phyloP scores from a whole-genome alignment of 2,113 vertebrate genomes.

The Anoura caudifer region DNA sequence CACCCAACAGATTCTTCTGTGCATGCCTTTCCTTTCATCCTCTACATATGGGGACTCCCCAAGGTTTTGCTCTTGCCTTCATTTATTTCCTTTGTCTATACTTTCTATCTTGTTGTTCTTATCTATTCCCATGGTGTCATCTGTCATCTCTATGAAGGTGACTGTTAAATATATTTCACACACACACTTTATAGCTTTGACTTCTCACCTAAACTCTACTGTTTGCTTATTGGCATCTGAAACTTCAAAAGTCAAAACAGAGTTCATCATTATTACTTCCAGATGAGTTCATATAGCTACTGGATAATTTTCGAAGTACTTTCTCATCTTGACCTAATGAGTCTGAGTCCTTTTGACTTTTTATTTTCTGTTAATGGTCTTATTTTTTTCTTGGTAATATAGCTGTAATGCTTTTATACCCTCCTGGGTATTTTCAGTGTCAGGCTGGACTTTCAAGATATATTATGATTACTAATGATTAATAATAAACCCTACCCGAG shows the following conservation, averaged over 20 bases:
- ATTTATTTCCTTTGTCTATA: background rate
- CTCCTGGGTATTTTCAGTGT: background rate
- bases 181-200: background rate
- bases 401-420: background rate
- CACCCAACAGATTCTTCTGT: background rate
- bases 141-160: background rate
- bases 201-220: background rate
- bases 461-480: background rate
- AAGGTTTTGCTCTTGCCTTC: background rate
- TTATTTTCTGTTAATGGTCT: background rate
- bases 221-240: background rate
- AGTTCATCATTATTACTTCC: background rate
- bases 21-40: background rate
- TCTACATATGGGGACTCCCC: background rate
- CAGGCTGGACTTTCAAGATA: background rate
- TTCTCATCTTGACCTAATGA: background rate
- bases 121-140: background rate
- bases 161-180: background rate
- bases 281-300: background rate
- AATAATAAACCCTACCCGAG: background rate
- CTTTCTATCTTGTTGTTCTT: background rate
- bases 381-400: constrained; percentile 1
- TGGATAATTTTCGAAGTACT: background rate
- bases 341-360: background rate
- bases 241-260: background rate